Conservation (phyloP, 2,113 vertebrate genomes). For the Ptilorrhoa leucosticta region DNA sequence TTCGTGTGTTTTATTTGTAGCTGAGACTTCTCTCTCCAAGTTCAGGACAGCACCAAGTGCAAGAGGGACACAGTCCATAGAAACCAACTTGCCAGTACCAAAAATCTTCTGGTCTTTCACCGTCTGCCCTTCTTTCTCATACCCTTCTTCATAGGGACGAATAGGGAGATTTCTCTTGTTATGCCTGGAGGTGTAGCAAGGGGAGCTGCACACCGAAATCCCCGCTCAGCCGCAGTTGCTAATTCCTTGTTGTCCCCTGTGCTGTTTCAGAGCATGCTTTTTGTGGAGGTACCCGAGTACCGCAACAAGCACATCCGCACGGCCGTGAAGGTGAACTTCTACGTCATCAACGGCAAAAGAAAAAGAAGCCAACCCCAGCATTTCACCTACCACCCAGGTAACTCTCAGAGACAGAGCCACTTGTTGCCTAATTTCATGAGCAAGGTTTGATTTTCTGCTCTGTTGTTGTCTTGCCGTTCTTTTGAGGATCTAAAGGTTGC, state of each 20-base stretch:
- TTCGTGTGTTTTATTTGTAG: not conserved
- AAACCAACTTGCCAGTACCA: not conserved
- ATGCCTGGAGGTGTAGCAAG: fast-evolving
- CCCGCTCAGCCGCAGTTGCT: not conserved
- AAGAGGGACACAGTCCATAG: not conserved
- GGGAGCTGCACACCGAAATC: fast-evolving
- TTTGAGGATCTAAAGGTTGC: not conserved
- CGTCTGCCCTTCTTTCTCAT: not conserved
- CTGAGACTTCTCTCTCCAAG: not conserved
- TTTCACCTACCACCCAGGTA: slow-evolving; percentile 93
- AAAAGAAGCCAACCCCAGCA: slow-evolving; percentile 96
- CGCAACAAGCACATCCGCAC: slow-evolving; percentile 83
- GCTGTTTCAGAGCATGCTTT: slow-evolving; percentile 88
- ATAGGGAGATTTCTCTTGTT: not conserved
- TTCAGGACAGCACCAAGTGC: not conserved
- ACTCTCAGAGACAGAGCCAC: not conserved
- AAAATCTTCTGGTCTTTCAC: not conserved
- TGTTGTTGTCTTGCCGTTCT: not conserved
- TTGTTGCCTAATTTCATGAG: not conserved
- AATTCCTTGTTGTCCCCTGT: not conserved
- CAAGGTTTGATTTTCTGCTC: not conserved
- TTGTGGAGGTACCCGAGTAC: slow-evolving; percentile 92
- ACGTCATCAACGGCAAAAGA: slow-evolving; percentile 94
- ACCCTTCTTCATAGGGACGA: not conserved
- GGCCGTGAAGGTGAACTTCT: slow-evolving; percentile 92